These are phyloP conservation scores for Calyptomena viridis DNA, from an alignment of 2,113 vertebrate species.

Conservation along the genomic window DNA sequence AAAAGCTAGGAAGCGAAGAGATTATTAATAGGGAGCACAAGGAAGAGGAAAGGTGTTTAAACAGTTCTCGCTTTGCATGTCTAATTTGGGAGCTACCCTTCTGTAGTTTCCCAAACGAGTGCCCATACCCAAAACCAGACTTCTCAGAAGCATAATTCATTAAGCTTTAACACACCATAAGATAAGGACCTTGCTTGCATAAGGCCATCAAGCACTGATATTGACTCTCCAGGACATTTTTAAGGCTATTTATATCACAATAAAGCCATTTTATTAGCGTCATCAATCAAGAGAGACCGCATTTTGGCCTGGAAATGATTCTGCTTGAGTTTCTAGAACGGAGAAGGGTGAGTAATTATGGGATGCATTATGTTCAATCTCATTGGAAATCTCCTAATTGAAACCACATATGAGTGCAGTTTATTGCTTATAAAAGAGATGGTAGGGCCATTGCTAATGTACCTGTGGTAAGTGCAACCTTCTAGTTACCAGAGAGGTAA, in stretches of 20 bases:
- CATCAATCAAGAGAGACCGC: conserved; percentile 71
- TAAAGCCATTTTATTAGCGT: conserved; percentile 74
- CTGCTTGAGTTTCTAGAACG: conserved; percentile 59
- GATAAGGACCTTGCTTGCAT: conserved; percentile 70
- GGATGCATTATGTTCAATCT: conserved; percentile 73
- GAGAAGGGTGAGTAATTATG: conserved; percentile 70
- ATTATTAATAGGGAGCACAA: conserved; percentile 24
- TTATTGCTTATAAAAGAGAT: conserved; percentile 74
- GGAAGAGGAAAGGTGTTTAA: conserved; percentile 51
- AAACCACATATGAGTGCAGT: conserved; percentile 53
- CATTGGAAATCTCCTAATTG: conserved; percentile 75
- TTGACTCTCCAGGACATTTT: conserved; percentile 75
- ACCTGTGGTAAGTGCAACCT: conserved; percentile 9
- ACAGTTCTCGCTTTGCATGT: conserved; percentile 32
- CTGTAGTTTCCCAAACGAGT: conserved; percentile 46
- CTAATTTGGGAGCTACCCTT: conserved; percentile 16
- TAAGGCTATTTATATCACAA: conserved; percentile 80
- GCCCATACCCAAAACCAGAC: conserved; percentile 60
- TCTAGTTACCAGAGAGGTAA: not conserved
- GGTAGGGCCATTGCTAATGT: conserved; percentile 30
- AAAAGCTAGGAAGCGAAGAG: not conserved
- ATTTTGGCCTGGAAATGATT: conserved; percentile 72
- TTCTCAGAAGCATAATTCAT: conserved; percentile 62
- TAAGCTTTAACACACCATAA: conserved; percentile 57
- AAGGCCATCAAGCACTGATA: conserved; percentile 72